phyloP scores from a whole-genome alignment of 2,113 vertebrate genomes.

The Tamias sibiricus region DNA sequence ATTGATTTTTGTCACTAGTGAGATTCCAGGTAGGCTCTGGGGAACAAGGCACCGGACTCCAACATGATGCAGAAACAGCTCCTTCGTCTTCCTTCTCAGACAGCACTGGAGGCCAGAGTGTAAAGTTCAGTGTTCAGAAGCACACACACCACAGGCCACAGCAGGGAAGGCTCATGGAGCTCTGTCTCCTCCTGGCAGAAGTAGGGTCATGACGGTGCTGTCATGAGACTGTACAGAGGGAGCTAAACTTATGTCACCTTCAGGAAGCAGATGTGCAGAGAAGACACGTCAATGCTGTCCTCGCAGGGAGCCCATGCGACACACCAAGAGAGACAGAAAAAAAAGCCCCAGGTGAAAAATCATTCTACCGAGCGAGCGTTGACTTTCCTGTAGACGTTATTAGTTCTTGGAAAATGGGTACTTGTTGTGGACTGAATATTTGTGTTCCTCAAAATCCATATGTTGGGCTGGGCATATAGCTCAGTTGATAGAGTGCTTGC shows the following conservation, averaged over 20 bases:
- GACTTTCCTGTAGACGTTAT: too few relatives aligned
- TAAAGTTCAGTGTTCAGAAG: not conserved
- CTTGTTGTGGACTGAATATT: not conserved
- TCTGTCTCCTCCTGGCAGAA: not conserved
- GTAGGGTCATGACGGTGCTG: not conserved
- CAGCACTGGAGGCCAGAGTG: accelerated
- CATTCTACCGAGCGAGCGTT: not conserved
- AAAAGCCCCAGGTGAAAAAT: not conserved
- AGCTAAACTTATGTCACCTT: not conserved
- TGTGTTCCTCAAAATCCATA: not conserved
- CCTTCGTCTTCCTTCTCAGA: not conserved
- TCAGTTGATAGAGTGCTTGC: too few relatives aligned
- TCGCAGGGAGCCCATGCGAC: too few relatives aligned
- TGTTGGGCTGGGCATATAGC: too few relatives aligned
- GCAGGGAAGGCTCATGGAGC: not conserved
- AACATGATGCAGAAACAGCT: not conserved
- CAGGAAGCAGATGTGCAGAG: not conserved
- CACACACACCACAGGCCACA: accelerated
- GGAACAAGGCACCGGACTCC: not conserved
- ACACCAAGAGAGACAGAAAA: not conserved
- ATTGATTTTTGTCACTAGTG: not conserved
- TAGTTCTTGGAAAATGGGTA: not conserved
- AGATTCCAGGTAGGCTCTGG: not conserved
- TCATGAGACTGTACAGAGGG: too few relatives aligned
- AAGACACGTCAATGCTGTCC: not conserved